Base-by-base conservation (phyloP, 2,888 invertebrate species). In the Amblyjoppa fuscipennis region DNA sequence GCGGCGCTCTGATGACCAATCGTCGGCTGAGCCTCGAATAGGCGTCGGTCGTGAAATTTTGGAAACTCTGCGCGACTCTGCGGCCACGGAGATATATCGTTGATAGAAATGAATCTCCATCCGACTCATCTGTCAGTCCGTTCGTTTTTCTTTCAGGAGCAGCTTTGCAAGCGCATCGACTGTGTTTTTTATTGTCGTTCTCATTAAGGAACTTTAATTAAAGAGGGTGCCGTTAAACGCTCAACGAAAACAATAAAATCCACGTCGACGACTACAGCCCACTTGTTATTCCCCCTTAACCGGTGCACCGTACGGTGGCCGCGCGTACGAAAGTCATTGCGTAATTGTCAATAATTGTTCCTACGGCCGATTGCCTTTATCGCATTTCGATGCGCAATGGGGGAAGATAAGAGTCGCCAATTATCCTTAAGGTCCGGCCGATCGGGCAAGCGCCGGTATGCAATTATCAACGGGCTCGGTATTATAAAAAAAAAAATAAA, bases 301-400 rank as follows among this genome's bases (percentile, higher is more conserved):
- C 56, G 68, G 16, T 69, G 34, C 61, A 66, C 68, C 25, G 45
- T 11, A 13, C 25, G 28, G 3, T 28, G 9, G 59, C 53, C 71
- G 64, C 80, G 69, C 61, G 61, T 41, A 61, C 64, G 75, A 25
- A 84, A 86, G 88, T 89, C 87, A 83, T 83, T 68, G 90, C 78
- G 83, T 90, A 90, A 91, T 90, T 90, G 89, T 87, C 91, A 90
- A 91, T 91, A 90, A 91, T 89, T 87, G 89, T 88, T 74, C 71
- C 68, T 20, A n/a, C 75, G 66, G 83, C 80, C 85, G 88, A 90
- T 90, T 87, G 88, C 85, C 83, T 81, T 76, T 53, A 79, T 85
- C 25, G 59, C 59, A 68, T 74, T 51, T 69, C 81, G 81, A 76
- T 86, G 78, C 84, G 79, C 76, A 34, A 64, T 73, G 81, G 77